A percentile compares a stretch with the other conserved stretches of the same genome.
These are phyloP conservation scores for Corvus cornix DNA, from an alignment of 2,113 vertebrate genomes.

Conservation along the genomic window DNA sequence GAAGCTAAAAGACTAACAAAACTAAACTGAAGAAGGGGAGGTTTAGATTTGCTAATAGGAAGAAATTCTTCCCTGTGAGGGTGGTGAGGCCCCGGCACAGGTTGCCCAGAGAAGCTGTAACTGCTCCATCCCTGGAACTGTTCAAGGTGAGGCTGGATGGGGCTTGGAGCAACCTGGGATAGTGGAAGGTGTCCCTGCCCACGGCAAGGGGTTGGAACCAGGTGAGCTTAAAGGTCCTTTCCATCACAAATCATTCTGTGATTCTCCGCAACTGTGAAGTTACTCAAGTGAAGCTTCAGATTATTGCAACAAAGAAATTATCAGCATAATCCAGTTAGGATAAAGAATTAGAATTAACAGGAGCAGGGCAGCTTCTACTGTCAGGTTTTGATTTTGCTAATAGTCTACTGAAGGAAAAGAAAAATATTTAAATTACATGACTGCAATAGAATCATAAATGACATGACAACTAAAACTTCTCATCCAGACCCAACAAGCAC, in stretches of 20 bases:
- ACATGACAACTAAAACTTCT: background rate
- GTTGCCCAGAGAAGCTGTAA: background rate
- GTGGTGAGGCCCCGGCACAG: background rate
- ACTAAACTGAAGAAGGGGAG: background rate
- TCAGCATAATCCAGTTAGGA: background rate
- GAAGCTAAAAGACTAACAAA: background rate
- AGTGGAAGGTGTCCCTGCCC: background rate
- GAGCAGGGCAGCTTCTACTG: background rate
- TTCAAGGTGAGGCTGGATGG: accelerated
- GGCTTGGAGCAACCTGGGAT: accelerated
- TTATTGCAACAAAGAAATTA: background rate
- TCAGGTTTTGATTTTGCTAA: background rate
- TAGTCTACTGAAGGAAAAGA: background rate
- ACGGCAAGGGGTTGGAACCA: background rate
- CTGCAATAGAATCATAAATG: background rate
- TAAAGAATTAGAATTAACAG: background rate
- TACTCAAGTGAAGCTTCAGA: background rate
- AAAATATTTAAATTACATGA: background rate
- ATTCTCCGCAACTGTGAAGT: background rate
- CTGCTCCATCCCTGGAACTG: background rate
- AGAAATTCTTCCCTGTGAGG: background rate
- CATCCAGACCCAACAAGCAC: background rate
- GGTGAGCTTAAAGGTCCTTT: background rate
- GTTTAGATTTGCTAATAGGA: background rate
- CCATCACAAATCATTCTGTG: background rate